Evolutionary conservation across 2,888 invertebrate species (phyloP), one percentile per base, ranked within the genome.

Genomic region (Carabus problematicus): DNA sequence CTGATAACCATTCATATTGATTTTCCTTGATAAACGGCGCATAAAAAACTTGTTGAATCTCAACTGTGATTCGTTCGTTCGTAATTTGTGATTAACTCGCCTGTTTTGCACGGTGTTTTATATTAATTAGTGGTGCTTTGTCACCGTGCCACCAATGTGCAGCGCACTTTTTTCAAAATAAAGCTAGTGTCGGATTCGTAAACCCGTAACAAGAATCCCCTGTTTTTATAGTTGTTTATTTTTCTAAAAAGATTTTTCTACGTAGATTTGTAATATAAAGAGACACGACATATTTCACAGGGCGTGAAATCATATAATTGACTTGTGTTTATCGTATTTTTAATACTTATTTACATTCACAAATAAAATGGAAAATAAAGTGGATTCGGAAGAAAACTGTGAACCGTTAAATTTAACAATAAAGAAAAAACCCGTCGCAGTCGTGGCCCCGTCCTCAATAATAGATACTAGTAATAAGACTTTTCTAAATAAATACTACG

Each of bases 1-100:
- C 29, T 70, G 58, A 76, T 77, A 78, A 79, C 81, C 81, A 82
- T 82, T 81, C 79, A 79, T 82, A 82, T 82, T 79, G 82, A 82
- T 82, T 82, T 82, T 82, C 80, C 74, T 78, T 80, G 80, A 81
- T 81, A 79, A 79, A 81, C 81, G 79, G 77, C 78, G 77, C 78
- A 81, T 81, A 82, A 81, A 82, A 82, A 82, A 82, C 82, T 82
- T 87, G 81, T 82, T 87, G 81, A 86, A 86, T 82, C 80, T 84
- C 16, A 18, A 8, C 43, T 66, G 49, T 66, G 64, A 64, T 64
- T 64, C 63, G 63, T 49, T 64, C 64, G 64, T 40, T 64, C 19
- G 64, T 55, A 54, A 64, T 64, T 64, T 54, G 52, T 52, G 52
- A 52, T 52, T 18, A 52, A 52, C 16, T 52, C 18, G 19, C 18